phyloP scores from a whole-genome alignment of 1,140 invertebrate genomes.

The Acromyrmex echinatior region DNA sequence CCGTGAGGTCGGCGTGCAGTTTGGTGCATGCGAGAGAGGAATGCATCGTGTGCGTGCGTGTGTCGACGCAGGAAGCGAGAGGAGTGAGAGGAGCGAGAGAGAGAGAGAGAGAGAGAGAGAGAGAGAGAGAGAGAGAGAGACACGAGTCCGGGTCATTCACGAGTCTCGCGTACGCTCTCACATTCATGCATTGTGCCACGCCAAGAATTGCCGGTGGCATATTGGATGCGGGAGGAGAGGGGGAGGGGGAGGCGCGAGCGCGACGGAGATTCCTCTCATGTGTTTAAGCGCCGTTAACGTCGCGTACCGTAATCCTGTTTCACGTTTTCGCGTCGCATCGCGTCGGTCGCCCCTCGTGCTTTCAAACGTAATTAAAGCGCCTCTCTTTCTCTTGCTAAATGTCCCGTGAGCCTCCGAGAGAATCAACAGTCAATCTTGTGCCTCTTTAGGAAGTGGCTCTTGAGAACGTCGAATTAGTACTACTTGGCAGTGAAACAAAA shows the following conservation, averaged over 20 bases:
- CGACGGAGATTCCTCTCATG: constrained; percentile 48
- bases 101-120: no score
- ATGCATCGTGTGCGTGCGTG: constrained; percentile 37
- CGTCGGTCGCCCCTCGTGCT: constrained; percentile 4
- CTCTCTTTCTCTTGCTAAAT: neutral
- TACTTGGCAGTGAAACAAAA: neutral
- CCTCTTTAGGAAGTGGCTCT: neutral
- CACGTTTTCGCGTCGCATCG: constrained; percentile 61
- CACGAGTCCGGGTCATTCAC: constrained; percentile 49
- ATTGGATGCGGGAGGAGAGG: constrained; percentile 32
- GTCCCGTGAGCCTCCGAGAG: neutral
- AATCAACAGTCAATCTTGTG: constrained; percentile 35
- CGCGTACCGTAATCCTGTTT: constrained; percentile 67
- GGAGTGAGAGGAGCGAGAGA: neutral
- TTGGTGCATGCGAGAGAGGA: constrained; percentile 26
- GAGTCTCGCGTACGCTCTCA: constrained; percentile 34
- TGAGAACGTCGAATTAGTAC: neutral
- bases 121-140: neutral
- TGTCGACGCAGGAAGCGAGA: constrained; percentile 1
- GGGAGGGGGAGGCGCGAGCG: neutral
- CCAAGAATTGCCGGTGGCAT: constrained; percentile 63
- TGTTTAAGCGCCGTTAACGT: constrained; percentile 70
- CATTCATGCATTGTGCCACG: constrained; percentile 55
- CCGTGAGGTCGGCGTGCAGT: neutral
- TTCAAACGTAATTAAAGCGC: constrained; percentile 56